Evolutionary conservation across 2,797 vertebrate genomes (phyloP).

Genomic region (Chelidonichthys spinosus): DNA sequence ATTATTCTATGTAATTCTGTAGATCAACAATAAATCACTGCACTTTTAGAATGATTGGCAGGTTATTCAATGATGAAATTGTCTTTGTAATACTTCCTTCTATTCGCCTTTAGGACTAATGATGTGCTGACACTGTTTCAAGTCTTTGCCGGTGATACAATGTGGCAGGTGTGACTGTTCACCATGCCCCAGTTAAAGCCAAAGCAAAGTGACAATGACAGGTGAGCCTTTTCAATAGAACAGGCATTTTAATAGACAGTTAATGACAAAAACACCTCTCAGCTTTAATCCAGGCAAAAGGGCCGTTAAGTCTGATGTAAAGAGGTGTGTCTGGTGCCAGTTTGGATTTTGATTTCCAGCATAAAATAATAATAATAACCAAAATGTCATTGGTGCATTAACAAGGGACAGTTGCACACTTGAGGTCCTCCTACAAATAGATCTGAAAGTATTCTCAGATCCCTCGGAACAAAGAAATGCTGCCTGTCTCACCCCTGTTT

Average conservation of each 20-base stretch:
- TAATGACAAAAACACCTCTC: conserved; percentile 11
- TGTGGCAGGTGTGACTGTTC: conserved; percentile 10
- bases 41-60: not conserved
- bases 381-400: not conserved
- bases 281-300: conserved; percentile 21
- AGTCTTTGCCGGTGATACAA: conserved; percentile 5
- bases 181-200: conserved; percentile 2
- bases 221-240: conserved; percentile 17
- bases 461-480: conserved; percentile 14
- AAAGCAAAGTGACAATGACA: conserved; percentile 32
- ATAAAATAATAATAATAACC: not conserved
- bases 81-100: not conserved
- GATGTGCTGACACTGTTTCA: conserved; percentile 6
- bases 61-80: not conserved
- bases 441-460: conserved; percentile 13
- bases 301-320: conserved; percentile 5
- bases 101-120: not conserved
- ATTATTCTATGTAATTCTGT: not conserved
- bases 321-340: conserved; percentile 7
- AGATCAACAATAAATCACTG: not conserved
- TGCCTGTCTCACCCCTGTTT: conserved; percentile 12
- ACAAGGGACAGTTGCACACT: conserved; percentile 1
- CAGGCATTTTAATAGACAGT: conserved; percentile 29
- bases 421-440: not conserved
- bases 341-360: conserved; percentile 11